Evolutionary conservation across 2,113 vertebrate species (phyloP), one percentile per base, ranked within the genome.

Genomic region (Sprattus sprattus): DNA sequence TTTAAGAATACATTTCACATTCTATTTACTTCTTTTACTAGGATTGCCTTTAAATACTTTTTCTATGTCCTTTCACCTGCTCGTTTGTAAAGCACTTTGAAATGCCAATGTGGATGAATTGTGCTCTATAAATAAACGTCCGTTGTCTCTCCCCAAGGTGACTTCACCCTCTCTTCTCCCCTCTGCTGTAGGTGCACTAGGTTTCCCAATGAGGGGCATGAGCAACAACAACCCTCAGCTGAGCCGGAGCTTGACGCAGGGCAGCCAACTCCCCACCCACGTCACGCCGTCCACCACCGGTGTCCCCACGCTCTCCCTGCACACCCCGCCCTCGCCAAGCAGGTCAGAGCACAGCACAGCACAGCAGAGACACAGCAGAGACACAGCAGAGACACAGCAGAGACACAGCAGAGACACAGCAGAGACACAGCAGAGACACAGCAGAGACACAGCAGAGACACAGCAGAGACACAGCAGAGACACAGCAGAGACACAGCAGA

Each of bases 261-360:
- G 98, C 94, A 96, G 96, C 94, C 98, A 99, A 94, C 97, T 99
- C 97, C 96, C 97, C 91, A 99, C 97, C 97, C 98, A 99, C 95
- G 98, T 98, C 96, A 97, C 98, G 90, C 98, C 98, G 90, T 97
- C 98, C 92, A 99, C 98, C 91, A 99, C 98, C 92, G 98, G 97
- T 91, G 98, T 99, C 94, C 97, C 98, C 94, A 97, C 97, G 95
- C 97, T 99, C 98, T 99, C 98, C 94, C 97, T 99, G 94, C 98
- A 99, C 93, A 99, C 98, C 89, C 98, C 98, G 93, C 97, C 98
- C 92, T 99, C 98, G 94, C 98, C 98, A 88, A 99, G 97, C 98
- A 98, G 98, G 98, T 99, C 95, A 92, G 88, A 25, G 22, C 4
- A n/a, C 60, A 5, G 22, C 52, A 57, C 52, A 39, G 39, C 52